Evolutionary conservation across 2,113 vertebrate species (phyloP).

Genomic region (Plotosus lineatus): DNA sequence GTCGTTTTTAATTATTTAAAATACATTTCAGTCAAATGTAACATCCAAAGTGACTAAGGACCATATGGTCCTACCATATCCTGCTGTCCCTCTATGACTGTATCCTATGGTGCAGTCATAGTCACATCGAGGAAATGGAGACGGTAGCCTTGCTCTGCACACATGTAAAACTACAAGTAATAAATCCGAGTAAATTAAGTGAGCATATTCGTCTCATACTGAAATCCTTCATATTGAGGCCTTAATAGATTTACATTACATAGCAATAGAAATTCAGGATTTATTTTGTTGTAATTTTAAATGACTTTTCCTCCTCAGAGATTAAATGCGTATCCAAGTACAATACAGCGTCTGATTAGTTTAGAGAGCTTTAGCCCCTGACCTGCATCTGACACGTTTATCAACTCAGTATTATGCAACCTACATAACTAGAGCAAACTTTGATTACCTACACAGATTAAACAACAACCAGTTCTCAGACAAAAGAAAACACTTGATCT

Average conservation of each 20-base stretch:
- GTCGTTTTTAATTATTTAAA: background rate
- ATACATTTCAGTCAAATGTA: background rate
- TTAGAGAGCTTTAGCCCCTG: conserved; percentile 20
- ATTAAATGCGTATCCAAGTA: background rate
- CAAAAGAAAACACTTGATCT: conserved; percentile 5
- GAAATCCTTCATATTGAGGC: background rate
- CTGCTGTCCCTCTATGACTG: background rate
- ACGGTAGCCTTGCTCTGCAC: background rate
- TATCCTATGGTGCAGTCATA: background rate
- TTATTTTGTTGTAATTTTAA: background rate
- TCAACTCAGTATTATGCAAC: conserved; percentile 41
- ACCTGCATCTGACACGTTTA: conserved; percentile 9
- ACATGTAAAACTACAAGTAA: background rate
- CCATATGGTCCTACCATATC: background rate
- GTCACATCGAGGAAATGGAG: background rate
- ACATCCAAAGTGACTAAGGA: background rate
- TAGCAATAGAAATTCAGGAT: background rate
- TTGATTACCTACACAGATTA: conserved; percentile 18
- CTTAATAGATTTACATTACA: background rate
- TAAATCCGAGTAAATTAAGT: background rate
- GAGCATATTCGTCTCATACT: background rate
- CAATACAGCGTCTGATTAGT: conserved; percentile 12
- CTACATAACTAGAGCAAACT: conserved; percentile 25
- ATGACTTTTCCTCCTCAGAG: background rate
- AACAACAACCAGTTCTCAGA: background rate